phyloP scores from a whole-genome alignment of 1,140 invertebrate genomes.

The Drepana arcuata region DNA sequence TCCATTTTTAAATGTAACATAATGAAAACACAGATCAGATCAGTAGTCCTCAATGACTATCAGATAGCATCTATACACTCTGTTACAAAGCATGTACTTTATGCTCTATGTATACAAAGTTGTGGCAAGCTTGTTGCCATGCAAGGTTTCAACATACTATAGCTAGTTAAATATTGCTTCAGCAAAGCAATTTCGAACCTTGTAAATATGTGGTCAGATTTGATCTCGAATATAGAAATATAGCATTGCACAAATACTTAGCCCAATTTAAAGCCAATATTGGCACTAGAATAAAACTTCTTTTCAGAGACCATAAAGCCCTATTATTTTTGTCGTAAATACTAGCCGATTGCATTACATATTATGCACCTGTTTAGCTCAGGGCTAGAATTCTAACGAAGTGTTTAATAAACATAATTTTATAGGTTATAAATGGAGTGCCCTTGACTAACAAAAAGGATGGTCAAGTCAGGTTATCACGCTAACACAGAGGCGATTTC shows the following conservation, averaged over 20 bases:
- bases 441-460: constrained; percentile 41
- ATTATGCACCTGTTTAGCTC: too few species aligned
- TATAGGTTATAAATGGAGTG: constrained; percentile 52
- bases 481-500: constrained; percentile 14
- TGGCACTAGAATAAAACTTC: too few species aligned
- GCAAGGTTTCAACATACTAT: constrained; percentile 41
- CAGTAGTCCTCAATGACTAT: constrained; percentile 31
- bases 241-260: too few species aligned
- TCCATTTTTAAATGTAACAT: too few species aligned
- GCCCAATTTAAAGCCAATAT: constrained; percentile 6
- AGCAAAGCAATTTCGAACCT: constrained; percentile 4
- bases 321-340: too few species aligned
- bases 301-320: too few species aligned
- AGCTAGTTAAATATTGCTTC: constrained; percentile 6
- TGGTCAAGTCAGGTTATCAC: constrained; percentile 26
- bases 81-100: constrained; percentile 16
- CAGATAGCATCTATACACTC: constrained; percentile 38
- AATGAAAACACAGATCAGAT: too few species aligned
- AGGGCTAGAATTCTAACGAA: too few species aligned
- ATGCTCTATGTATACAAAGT: constrained; percentile 30
- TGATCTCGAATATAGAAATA: too few species aligned
- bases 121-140: constrained; percentile 62
- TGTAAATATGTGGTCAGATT: constrained; percentile 2
- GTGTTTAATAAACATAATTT: constrained; percentile 32
- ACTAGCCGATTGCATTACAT: too few species aligned